These are phyloP conservation scores for Pyrocephalus nanus DNA, from an alignment of 2,797 vertebrate genomes.

Conservation along the genomic window DNA sequence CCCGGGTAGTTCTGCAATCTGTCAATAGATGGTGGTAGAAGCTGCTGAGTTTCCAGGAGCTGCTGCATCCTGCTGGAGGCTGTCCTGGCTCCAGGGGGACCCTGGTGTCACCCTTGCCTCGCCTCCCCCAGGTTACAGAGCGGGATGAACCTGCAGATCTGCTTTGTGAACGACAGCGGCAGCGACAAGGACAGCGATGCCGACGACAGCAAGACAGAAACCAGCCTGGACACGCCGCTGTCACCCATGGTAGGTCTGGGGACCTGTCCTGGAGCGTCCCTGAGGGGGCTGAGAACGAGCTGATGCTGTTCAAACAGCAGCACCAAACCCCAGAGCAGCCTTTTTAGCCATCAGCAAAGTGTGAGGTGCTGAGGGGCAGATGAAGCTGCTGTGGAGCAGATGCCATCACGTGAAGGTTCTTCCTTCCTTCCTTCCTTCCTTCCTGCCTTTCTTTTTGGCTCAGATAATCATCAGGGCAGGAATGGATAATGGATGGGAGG, in stretches of 20 bases:
- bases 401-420: neutral
- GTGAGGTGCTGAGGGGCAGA: neutral
- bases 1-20: neutral
- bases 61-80: neutral
- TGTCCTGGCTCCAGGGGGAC: fast-evolving
- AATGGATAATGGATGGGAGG: neutral
- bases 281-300: neutral
- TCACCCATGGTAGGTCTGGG: constrained; percentile 87
- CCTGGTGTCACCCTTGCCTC: neutral
- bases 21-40: constrained; percentile 64
- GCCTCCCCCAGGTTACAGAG: constrained; percentile 87
- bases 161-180: constrained; percentile 97
- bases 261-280: fast-evolving
- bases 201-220: constrained; percentile 98
- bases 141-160: constrained; percentile 99
- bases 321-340: neutral
- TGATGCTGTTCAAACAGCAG: fast-evolving
- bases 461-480: neutral
- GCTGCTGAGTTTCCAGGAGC: neutral
- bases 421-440: neutral
- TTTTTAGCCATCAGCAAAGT: neutral
- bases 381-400: neutral
- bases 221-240: constrained; percentile 94
- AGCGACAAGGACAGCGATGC: constrained; percentile 98
- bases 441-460: neutral